Conservation (phyloP, 2,113 vertebrate species). For the Perca fluviatilis region DNA sequence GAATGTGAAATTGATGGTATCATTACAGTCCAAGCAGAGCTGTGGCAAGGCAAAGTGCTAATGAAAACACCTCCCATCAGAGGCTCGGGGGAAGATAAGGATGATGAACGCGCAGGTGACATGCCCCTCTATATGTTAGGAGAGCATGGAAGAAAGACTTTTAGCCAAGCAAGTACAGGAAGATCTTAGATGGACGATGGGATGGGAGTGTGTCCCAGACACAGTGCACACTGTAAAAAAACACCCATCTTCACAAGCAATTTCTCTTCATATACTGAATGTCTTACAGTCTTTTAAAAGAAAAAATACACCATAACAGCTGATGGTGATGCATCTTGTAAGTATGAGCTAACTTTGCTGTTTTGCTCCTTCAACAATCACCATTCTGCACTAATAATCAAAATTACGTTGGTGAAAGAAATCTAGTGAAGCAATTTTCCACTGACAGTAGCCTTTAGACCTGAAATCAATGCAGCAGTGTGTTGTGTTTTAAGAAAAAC, state of each 20-base stretch:
- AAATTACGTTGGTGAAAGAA: not conserved
- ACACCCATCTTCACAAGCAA: conserved; percentile 56
- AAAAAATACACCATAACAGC: not conserved
- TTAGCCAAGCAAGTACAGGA: conserved; percentile 6
- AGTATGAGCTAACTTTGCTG: not conserved
- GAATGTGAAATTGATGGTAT: conserved; percentile 49
- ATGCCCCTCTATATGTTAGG: conserved; percentile 13
- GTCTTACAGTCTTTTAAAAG: conserved; percentile 9
- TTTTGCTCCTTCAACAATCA: not conserved
- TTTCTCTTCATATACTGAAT: conserved; percentile 50
- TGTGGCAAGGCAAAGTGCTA: conserved; percentile 29
- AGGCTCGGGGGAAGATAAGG: conserved; percentile 4
- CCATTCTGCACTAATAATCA: not conserved
- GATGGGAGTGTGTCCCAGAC: conserved; percentile 32
- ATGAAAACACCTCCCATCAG: conserved; percentile 37
- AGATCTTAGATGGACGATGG: conserved; percentile 9
- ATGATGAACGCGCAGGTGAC: conserved; percentile 26
- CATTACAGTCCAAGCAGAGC: conserved; percentile 44
- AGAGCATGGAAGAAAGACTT: conserved; percentile 22
- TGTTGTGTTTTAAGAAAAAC: conserved; percentile 2
- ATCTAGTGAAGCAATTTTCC: not conserved
- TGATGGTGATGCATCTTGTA: not conserved
- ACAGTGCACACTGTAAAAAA: conserved; percentile 50
- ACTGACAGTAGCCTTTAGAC: not conserved
- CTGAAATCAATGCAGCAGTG: not conserved